These are phyloP conservation scores for Abramis brama DNA, from an alignment of 2,113 vertebrate species.

Conservation along the genomic window DNA sequence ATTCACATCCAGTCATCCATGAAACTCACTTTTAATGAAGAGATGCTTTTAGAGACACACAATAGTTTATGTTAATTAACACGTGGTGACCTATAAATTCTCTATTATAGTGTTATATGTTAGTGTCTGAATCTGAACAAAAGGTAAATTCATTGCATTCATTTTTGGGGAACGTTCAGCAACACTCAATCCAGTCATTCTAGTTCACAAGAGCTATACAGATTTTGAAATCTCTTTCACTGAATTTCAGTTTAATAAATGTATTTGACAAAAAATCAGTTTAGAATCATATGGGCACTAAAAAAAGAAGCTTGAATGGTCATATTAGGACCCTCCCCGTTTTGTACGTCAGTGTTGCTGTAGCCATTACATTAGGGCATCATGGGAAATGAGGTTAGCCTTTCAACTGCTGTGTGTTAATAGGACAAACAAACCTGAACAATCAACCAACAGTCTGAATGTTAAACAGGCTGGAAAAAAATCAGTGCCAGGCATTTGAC, in stretches of 20 bases:
- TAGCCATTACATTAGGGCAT: neutral
- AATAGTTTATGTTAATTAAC: slow-evolving; percentile 12
- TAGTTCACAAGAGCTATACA: neutral
- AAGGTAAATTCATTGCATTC: neutral
- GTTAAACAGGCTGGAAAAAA: neutral
- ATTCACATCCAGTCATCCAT: slow-evolving; percentile 37
- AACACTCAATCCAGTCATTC: neutral
- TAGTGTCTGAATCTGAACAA: slow-evolving; percentile 7
- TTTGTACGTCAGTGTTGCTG: neutral
- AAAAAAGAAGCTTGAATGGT: neutral
- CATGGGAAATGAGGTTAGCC: neutral
- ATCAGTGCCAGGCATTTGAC: neutral
- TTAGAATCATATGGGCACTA: neutral
- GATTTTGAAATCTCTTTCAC: no score
- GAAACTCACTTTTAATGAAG: slow-evolving; percentile 18
- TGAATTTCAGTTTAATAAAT: neutral
- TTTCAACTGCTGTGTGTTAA: slow-evolving; percentile 6
- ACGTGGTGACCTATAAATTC: neutral
- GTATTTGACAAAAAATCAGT: neutral
- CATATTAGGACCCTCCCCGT: neutral
- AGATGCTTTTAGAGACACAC: neutral
- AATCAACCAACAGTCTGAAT: neutral
- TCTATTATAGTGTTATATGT: neutral
- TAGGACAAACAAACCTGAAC: slow-evolving; percentile 8
- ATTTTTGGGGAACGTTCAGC: neutral